These are phyloP conservation scores for Lithophane leautieri DNA, from an alignment of 2,888 invertebrate genomes.

Conservation along the genomic window DNA sequence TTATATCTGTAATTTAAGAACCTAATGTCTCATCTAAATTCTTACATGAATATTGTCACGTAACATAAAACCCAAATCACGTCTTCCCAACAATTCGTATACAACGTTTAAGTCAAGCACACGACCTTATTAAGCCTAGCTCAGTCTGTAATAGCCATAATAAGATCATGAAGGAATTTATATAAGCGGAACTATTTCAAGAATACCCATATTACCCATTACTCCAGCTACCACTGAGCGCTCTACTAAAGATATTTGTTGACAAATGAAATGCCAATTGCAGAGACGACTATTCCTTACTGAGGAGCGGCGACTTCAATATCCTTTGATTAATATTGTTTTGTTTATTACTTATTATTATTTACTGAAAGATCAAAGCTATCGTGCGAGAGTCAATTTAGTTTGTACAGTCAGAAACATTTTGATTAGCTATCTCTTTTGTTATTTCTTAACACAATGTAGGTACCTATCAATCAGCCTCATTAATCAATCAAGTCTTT, in stretches of 20 bases:
- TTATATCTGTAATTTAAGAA: too few species aligned
- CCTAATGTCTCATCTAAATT: neutral
- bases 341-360: conserved; percentile 24
- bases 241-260: conserved; percentile 57
- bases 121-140: conserved; percentile 70
- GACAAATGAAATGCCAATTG: conserved; percentile 63
- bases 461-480: neutral
- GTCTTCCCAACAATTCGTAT: conserved; percentile 65
- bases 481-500: neutral
- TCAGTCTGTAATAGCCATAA: conserved; percentile 66
- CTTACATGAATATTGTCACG: conserved; percentile 17
- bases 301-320: conserved; percentile 44
- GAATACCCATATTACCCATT: conserved; percentile 64
- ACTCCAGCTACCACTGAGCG: conserved; percentile 33
- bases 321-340: conserved; percentile 46
- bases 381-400: neutral
- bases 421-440: conserved; percentile 12
- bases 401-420: neutral
- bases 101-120: conserved; percentile 67
- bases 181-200: conserved; percentile 64
- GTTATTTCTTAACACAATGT: neutral
- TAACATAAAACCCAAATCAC: conserved; percentile 25
- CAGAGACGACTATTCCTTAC: conserved; percentile 44
- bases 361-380: conserved; percentile 5
- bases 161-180: conserved; percentile 71